phyloP scores from a whole-genome alignment of 2,888 invertebrate genomes.

The Rhogogaster chlorosoma region DNA sequence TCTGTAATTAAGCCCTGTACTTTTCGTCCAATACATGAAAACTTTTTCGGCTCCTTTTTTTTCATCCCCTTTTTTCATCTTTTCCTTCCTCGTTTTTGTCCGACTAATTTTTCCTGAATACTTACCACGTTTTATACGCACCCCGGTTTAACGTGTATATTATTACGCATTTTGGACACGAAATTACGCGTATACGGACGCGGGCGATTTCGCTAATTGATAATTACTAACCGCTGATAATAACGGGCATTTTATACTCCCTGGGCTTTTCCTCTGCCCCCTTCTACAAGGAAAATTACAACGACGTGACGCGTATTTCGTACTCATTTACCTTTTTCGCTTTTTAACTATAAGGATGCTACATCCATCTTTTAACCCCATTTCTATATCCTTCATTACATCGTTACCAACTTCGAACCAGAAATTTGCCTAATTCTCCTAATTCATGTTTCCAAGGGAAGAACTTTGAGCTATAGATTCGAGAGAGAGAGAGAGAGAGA shows the following conservation, averaged over 20 bases:
- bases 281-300: slow-evolving; percentile 10
- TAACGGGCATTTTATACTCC: slow-evolving; percentile 47
- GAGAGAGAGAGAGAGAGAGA: neutral
- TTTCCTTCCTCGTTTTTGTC: neutral
- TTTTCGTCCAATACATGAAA: neutral
- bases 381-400: neutral
- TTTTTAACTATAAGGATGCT: neutral
- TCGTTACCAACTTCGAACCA: neutral
- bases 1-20: neutral
- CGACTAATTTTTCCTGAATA: neutral
- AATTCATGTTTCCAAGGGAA: neutral
- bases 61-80: neutral
- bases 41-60: neutral
- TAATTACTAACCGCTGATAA: slow-evolving; percentile 50
- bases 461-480: neutral
- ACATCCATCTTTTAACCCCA: neutral
- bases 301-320: slow-evolving; percentile 23
- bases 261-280: neutral
- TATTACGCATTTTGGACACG: slow-evolving; percentile 27
- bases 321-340: neutral
- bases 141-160: neutral
- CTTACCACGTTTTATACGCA: neutral
- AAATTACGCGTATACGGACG: slow-evolving; percentile 12
- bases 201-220: slow-evolving; percentile 46
- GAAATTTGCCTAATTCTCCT: neutral